These are phyloP conservation scores for Zaprionus vittiger DNA, from an alignment of 1,140 invertebrate genomes.

Conservation along the genomic window DNA sequence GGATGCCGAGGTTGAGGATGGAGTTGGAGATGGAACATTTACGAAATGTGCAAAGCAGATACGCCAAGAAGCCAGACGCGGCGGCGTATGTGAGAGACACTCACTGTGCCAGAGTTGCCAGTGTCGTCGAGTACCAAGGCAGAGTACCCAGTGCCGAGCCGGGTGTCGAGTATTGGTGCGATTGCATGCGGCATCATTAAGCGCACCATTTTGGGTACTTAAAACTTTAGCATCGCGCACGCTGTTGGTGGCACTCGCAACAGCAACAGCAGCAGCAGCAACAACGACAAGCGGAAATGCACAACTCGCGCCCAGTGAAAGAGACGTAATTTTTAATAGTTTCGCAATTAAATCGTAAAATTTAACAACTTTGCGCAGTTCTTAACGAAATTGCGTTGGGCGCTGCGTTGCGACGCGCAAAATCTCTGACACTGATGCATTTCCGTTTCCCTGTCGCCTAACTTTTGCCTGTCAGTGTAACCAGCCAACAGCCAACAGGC, in stretches of 20 bases:
- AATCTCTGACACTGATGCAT: conserved; percentile 80
- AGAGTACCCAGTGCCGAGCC: conserved; percentile 59
- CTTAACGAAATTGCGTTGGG: conserved; percentile 73
- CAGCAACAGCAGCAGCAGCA: conserved; percentile 5
- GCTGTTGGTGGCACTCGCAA: conserved; percentile 31
- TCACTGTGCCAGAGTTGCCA: conserved; percentile 58
- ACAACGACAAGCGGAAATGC: not conserved
- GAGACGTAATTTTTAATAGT: conserved; percentile 83
- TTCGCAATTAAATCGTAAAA: conserved; percentile 83
- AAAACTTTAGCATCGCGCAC: conserved; percentile 65
- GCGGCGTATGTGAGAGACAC: conserved; percentile 53
- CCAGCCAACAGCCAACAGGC: not conserved
- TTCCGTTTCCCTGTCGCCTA: conserved; percentile 62
- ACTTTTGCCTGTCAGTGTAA: conserved; percentile 12
- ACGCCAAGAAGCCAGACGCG: conserved; percentile 59
- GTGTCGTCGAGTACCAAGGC: not conserved
- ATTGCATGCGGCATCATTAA: conserved; percentile 72
- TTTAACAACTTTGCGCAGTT: conserved; percentile 83
- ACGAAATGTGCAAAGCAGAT: conserved; percentile 80
- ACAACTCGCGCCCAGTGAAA: conserved; percentile 48
- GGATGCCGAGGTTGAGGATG: not conserved
- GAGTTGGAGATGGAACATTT: conserved; percentile 36
- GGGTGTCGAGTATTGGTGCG: conserved; percentile 65
- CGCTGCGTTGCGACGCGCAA: conserved; percentile 36
- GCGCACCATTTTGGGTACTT: conserved; percentile 77